A percentile compares a stretch with the other conserved stretches of the same genome.
Evolutionary conservation across 1,140 invertebrate genomes (phyloP).

Genomic region (Brachionus plicatilis): DNA sequence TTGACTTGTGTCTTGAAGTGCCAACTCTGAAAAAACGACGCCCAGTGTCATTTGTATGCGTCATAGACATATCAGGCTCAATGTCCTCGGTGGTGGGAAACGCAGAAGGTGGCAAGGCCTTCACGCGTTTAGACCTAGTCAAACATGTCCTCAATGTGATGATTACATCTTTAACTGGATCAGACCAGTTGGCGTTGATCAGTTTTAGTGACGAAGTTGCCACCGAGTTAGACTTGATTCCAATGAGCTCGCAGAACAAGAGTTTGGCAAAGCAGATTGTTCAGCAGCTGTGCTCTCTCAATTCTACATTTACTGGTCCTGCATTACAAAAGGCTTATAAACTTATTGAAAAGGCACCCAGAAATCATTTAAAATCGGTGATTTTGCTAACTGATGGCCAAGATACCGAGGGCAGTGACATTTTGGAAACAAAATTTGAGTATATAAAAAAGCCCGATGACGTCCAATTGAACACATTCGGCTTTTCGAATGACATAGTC

Average conservation of each 20-base stretch:
- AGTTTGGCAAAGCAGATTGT: background rate
- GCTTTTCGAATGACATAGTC: constrained; percentile 1
- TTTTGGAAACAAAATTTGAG: constrained; percentile 22
- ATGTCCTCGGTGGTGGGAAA: background rate
- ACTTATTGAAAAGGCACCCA: background rate
- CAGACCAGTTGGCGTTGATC: background rate
- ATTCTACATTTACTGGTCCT: background rate
- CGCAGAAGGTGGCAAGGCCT: background rate
- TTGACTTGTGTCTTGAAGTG: background rate
- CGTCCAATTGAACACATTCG: constrained; percentile 33
- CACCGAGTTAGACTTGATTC: background rate
- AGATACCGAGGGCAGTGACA: constrained; percentile 8
- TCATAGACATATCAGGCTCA: constrained; percentile 33
- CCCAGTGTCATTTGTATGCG: constrained; percentile 26
- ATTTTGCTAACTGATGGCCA: constrained; percentile 29
- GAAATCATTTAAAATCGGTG: constrained; percentile 12
- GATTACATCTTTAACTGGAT: background rate
- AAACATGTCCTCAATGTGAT: constrained; percentile 35
- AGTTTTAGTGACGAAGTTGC: background rate
- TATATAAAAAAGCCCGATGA: background rate
- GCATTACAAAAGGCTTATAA: constrained; percentile 1
- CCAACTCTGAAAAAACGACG: background rate
- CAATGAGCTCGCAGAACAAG: constrained; percentile 4
- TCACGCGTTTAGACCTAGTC: constrained; percentile 14
- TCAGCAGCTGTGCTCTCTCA: background rate